Base-by-base conservation (phyloP, 2,797 vertebrate species). In the Anguilla pacifica region DNA sequence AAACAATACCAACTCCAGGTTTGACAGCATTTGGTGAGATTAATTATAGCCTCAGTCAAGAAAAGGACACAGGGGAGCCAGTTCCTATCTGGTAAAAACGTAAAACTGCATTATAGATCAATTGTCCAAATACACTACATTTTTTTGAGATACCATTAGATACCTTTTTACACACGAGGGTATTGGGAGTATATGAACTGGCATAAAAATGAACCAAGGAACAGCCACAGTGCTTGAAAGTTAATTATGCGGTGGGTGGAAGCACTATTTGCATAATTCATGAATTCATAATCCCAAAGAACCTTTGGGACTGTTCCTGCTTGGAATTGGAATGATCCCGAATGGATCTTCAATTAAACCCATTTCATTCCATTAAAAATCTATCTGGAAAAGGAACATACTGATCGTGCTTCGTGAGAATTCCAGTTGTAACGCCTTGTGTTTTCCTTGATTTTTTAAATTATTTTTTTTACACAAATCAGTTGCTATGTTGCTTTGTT, bases 271-370 rank as follows among this genome's bases (percentile, higher is more conserved):
- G 79, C 79, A 82, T 82, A 25, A 82, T 82, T 19, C 28, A 51
- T 82, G 79, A 82, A 6, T 25, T n/a, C 51, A n/a, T 82, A 49
- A 82, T 82, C 79, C 22, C 79, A 49, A 49, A 82, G 46, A n/a
- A 51, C 19, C 79, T 51, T 82, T 10, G 79, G 43, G 79, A n/a
- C 46, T 25, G 10, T 51, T 3, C 46, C 51, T 49, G 19, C 22
- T 82, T 39, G 43, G 22, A 81, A 77, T 35, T 19, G 77, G 17
- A 82, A 49, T 82, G 6, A 82, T 82, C 46, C 9, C 13, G 22
- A 82, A n/a, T 82, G 25, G 25, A 22, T 51, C 46, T 51, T 51
- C 35, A 77, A 82, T 49, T 82, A 51, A 51, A 51, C 22, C 43
- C 79, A 51, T 51, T n/a, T 10, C 79, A 82, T 51, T 82, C 43